A percentile compares a stretch with the other conserved stretches of the same genome.
These are phyloP conservation scores for Heliconius congener DNA, from an alignment of 1,140 invertebrate genomes.

Conservation along the genomic window DNA sequence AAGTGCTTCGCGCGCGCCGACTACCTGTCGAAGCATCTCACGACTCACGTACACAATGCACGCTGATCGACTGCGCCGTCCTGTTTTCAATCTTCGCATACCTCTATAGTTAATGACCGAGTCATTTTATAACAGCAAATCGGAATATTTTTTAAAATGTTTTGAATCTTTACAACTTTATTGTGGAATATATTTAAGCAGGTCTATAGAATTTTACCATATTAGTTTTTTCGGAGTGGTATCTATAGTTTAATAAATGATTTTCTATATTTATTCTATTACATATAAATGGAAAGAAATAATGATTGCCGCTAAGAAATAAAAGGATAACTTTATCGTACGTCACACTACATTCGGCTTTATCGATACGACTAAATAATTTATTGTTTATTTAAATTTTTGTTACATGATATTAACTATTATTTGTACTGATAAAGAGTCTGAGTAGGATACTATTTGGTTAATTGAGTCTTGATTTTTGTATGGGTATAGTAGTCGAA, in stretches of 20 bases:
- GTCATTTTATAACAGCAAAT: conserved; percentile 72
- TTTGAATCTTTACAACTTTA: conserved; percentile 77
- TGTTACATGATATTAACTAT: conserved; percentile 33
- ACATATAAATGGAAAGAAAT: conserved; percentile 55
- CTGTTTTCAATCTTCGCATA: conserved; percentile 62
- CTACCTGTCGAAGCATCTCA: conserved; percentile 94
- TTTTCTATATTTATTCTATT: conserved; percentile 71
- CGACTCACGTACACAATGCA: conserved; percentile 91
- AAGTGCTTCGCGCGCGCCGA: conserved; percentile 94
- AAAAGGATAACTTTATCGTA: conserved; percentile 45
- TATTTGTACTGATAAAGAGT: conserved; percentile 35
- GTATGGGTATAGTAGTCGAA: conserved; percentile 5
- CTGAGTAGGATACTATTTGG: conserved; percentile 39
- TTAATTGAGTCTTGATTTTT: conserved; percentile 23
- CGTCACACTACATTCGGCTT: conserved; percentile 46
- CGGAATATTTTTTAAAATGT: conserved; percentile 79
- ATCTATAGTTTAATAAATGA: conserved; percentile 68
- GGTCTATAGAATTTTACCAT: conserved; percentile 73
- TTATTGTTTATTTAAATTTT: conserved; percentile 23
- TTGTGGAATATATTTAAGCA: conserved; percentile 65
- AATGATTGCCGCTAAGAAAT: conserved; percentile 50
- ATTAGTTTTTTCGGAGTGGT: conserved; percentile 72
- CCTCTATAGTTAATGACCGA: conserved; percentile 70
- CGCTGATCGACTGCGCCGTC: conserved; percentile 74
- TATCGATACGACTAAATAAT: conserved; percentile 8